Evolutionary conservation across 2,888 invertebrate species (phyloP).

Genomic region (Melanostoma scalare): DNA sequence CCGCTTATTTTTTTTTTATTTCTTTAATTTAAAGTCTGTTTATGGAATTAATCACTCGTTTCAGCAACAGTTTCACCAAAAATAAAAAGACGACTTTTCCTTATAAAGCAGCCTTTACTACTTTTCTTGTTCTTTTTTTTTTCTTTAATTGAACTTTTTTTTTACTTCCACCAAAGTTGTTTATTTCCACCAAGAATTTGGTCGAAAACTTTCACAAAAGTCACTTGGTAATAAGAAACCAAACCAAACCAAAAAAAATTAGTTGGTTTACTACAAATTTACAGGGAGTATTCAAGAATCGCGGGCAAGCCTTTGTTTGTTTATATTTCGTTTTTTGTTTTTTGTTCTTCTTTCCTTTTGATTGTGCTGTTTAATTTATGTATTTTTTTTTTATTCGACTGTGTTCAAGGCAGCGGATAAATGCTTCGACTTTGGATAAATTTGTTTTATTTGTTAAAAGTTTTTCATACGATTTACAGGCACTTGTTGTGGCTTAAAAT

Average conservation of each 20-base stretch:
- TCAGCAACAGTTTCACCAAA: conserved; percentile 9
- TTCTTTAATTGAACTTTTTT: conserved; percentile 20
- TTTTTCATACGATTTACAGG: neutral
- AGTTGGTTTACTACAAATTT: conserved; percentile 2
- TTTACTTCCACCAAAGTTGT: conserved; percentile 35
- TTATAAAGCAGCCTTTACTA: conserved; percentile 5
- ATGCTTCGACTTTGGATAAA: conserved; percentile 3
- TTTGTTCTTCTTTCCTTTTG: conserved; percentile 17
- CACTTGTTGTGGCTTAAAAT: neutral
- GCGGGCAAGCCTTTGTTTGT: conserved; percentile 50
- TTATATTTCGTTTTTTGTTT: conserved; percentile 10
- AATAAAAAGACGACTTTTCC: conserved; percentile 29
- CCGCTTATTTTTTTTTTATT: conserved; percentile 49
- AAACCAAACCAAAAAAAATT: conserved; percentile 2
- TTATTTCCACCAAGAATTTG: conserved; percentile 9
- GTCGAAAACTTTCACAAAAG: conserved; percentile 66
- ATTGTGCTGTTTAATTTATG: conserved; percentile 15
- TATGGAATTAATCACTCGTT: conserved; percentile 43
- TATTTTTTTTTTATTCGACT: conserved; percentile 11
- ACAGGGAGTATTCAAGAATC: conserved; percentile 34
- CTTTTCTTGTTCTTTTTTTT: conserved; percentile 19
- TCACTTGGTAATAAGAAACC: conserved; percentile 24
- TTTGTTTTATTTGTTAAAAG: neutral
- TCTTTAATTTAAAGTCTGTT: conserved; percentile 36
- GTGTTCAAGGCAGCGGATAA: conserved; percentile 27